These are phyloP conservation scores for Pogona vitticeps DNA, from an alignment of 2,113 vertebrate genomes.

Conservation along the genomic window DNA sequence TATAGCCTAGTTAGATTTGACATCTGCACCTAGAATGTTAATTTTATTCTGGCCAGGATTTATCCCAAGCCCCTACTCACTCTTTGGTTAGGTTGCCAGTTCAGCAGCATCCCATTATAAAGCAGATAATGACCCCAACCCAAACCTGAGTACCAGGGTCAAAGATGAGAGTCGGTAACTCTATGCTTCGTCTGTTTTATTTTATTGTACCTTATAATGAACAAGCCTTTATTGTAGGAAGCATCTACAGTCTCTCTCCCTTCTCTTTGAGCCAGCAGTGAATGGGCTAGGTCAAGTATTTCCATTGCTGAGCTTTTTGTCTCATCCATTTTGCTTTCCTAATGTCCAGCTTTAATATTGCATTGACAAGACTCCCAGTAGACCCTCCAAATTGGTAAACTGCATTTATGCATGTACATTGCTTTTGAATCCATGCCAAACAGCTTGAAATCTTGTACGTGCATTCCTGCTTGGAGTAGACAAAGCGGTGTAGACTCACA, in stretches of 20 bases:
- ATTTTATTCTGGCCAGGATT: neutral
- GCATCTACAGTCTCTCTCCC: neutral
- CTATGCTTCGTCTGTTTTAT: no score
- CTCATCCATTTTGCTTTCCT: neutral
- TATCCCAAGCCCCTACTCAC: neutral
- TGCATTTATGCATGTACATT: no score
- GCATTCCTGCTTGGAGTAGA: neutral
- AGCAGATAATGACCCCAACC: no score
- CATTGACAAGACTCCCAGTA: no score
- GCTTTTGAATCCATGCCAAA: no score
- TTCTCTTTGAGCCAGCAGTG: neutral
- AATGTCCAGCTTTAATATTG: no score
- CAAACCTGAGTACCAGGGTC: no score
- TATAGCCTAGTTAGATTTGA: neutral
- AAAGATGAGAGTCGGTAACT: no score
- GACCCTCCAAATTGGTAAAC: neutral
- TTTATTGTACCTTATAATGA: no score
- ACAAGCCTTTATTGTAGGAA: neutral
- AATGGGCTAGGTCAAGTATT: neutral
- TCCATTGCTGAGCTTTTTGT: neutral
- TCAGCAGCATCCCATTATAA: no score
- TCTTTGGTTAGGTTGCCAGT: no score
- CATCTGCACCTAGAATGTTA: neutral
- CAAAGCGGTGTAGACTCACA: neutral
- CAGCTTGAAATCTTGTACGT: neutral